A percentile compares a stretch with the other conserved stretches of the same genome.
Conservation (phyloP, 2,888 invertebrate genomes). For the Pediacus dermestoides region DNA sequence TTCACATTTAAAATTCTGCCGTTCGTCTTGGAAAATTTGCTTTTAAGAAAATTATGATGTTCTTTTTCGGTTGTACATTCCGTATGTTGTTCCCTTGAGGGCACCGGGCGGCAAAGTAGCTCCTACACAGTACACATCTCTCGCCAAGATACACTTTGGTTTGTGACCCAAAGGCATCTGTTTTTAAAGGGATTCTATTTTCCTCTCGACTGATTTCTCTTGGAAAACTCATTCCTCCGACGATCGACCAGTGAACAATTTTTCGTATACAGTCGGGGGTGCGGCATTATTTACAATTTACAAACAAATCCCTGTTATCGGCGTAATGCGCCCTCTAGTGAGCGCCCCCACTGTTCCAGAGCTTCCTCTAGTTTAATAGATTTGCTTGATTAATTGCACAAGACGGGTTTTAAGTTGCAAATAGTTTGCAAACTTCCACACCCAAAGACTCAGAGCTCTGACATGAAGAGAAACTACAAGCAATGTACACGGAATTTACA, state of each 20-base stretch:
- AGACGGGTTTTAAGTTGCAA: conserved; percentile 1
- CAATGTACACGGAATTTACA: too few relatives aligned
- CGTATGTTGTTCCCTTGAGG: conserved; percentile 11
- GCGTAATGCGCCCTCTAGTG: too few relatives aligned
- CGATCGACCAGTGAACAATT: conserved; percentile 1
- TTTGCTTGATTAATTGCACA: conserved; percentile 7
- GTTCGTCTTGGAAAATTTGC: too few relatives aligned
- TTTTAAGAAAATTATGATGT: conserved; percentile 20
- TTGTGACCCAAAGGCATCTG: conserved; percentile 45
- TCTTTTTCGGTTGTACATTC: conserved; percentile 23
- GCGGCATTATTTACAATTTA: conserved; percentile 3
- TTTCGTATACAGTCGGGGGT: too few relatives aligned
- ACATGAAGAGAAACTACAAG: conserved; percentile 1
- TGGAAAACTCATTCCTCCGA: background rate
- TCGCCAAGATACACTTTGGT: conserved; percentile 33
- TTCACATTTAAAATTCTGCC: too few relatives aligned
- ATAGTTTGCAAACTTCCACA: conserved; percentile 5
- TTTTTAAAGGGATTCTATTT: conserved; percentile 44
- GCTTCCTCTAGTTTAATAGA: conserved; percentile 1
- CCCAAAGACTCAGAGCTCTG: too few relatives aligned
- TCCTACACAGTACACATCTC: conserved; percentile 28
- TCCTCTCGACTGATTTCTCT: conserved; percentile 37
- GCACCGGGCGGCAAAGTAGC: conserved; percentile 8
- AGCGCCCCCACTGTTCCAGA: too few relatives aligned
- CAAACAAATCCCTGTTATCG: too few relatives aligned